phyloP scores from a whole-genome alignment of 2,797 vertebrate genomes.

The Xiphophorus birchmanni region DNA sequence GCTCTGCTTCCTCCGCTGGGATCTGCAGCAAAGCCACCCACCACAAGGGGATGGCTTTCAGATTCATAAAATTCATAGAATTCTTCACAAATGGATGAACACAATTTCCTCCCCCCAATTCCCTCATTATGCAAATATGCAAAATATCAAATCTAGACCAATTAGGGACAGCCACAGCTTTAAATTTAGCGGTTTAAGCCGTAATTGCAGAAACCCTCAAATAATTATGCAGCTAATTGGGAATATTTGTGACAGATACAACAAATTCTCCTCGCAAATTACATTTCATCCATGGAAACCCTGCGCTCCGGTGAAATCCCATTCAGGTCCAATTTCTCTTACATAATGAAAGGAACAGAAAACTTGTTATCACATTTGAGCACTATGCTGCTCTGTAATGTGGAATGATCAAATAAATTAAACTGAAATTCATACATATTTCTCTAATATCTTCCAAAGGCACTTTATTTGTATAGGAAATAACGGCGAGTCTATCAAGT shows the following conservation, averaged over 20 bases:
- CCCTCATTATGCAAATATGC: constrained; percentile 99
- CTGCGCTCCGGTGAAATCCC: constrained; percentile 92
- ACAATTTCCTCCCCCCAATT: constrained; percentile 99
- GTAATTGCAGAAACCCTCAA: constrained; percentile 99
- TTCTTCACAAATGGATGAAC: constrained; percentile 99
- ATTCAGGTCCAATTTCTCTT: constrained; percentile 97
- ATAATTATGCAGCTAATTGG: constrained; percentile 99
- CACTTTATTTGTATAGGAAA: constrained; percentile 91
- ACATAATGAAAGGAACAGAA: constrained; percentile 98
- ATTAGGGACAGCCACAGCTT: constrained; percentile 98
- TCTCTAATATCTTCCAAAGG: constrained; percentile 91
- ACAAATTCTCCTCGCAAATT: constrained; percentile 99
- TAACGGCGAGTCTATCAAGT: constrained; percentile 82
- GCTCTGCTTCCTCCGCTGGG: constrained; percentile 86
- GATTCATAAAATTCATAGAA: constrained; percentile 98
- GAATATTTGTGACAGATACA: constrained; percentile 99
- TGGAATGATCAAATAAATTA: constrained; percentile 99
- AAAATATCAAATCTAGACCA: constrained; percentile 99
- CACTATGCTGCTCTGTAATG: constrained; percentile 95
- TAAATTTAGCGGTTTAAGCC: constrained; percentile 98
- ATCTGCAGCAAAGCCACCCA: constrained; percentile 92
- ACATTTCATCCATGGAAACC: constrained; percentile 97
- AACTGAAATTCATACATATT: constrained; percentile 96
- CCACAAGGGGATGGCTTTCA: constrained; percentile 92
- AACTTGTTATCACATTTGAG: constrained; percentile 99